phyloP scores from a whole-genome alignment of 2,888 invertebrate genomes.

The Eurois occulta region DNA sequence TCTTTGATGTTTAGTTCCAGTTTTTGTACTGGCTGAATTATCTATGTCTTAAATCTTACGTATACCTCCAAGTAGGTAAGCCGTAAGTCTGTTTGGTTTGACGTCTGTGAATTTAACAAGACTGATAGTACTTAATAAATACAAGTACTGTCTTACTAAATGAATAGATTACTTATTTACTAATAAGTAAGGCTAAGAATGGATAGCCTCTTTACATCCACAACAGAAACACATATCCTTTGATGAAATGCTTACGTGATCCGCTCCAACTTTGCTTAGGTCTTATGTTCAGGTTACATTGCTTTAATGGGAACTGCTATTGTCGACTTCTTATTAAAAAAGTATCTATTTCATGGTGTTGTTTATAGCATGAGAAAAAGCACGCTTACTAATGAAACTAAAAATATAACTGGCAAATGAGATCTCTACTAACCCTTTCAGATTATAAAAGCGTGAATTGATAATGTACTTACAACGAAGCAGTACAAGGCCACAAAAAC shows the following conservation, averaged over 20 bases:
- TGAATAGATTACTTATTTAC: not conserved
- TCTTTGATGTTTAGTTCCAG: not conserved
- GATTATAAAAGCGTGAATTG: not conserved
- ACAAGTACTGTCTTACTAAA: not conserved
- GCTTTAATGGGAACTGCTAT: not conserved
- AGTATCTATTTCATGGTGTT: not conserved
- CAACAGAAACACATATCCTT: not conserved
- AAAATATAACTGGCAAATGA: not conserved
- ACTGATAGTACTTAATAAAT: too few relatives aligned
- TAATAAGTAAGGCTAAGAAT: not conserved
- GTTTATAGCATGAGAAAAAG: too few relatives aligned
- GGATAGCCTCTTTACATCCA: not conserved
- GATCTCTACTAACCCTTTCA: not conserved
- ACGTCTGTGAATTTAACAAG: not conserved
- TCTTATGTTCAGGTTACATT: not conserved
- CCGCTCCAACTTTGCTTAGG: not conserved
- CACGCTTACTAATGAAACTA: not conserved
- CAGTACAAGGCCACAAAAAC: conserved; percentile 31
- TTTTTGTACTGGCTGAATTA: not conserved
- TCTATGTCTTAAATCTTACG: not conserved
- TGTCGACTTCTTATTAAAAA: not conserved
- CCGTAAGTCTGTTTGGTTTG: not conserved
- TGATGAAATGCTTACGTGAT: not conserved
- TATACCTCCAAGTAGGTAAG: not conserved
- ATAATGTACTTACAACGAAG: not conserved